Evolutionary conservation across 2,113 vertebrate genomes (phyloP).

Genomic region (Pachypanchax playfairii): DNA sequence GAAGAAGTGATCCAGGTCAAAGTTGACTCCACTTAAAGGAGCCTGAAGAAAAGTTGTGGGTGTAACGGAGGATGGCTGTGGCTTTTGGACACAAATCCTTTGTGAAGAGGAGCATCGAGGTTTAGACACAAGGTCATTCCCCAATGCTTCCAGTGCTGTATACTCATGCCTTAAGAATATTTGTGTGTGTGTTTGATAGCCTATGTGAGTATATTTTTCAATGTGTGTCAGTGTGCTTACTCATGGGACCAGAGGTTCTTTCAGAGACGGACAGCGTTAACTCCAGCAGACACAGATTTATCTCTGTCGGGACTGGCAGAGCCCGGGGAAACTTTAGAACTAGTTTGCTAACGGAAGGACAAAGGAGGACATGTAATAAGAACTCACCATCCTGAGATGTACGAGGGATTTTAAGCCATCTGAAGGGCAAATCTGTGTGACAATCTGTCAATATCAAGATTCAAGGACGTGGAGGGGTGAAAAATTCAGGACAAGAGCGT

Average conservation of each 20-base stretch:
- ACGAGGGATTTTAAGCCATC: not conserved
- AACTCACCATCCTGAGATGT: conserved; percentile 21
- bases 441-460: not conserved
- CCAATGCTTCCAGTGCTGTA: conserved; percentile 47
- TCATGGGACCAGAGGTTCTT: conserved; percentile 70
- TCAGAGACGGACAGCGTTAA: conserved; percentile 62
- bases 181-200: conserved; percentile 7
- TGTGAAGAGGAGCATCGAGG: conserved; percentile 57
- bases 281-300: conserved; percentile 62
- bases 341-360: conserved; percentile 56
- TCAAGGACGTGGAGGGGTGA: too few relatives aligned
- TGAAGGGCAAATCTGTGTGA: not conserved
- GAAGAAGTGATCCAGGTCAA: conserved; percentile 17
- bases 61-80: conserved; percentile 41
- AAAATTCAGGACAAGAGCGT: not conserved
- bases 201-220: conserved; percentile 18
- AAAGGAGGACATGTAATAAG: conserved; percentile 26
- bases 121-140: conserved; percentile 64
- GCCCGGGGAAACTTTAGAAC: conserved; percentile 57
- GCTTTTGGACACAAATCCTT: conserved; percentile 65
- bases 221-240: conserved; percentile 55
- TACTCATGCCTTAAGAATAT: conserved; percentile 64
- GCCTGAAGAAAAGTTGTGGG: conserved; percentile 28
- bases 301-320: conserved; percentile 53
- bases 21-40: conserved; percentile 36